Conservation (phyloP, 2,113 vertebrate genomes). For the Dipodomys spectabilis region DNA sequence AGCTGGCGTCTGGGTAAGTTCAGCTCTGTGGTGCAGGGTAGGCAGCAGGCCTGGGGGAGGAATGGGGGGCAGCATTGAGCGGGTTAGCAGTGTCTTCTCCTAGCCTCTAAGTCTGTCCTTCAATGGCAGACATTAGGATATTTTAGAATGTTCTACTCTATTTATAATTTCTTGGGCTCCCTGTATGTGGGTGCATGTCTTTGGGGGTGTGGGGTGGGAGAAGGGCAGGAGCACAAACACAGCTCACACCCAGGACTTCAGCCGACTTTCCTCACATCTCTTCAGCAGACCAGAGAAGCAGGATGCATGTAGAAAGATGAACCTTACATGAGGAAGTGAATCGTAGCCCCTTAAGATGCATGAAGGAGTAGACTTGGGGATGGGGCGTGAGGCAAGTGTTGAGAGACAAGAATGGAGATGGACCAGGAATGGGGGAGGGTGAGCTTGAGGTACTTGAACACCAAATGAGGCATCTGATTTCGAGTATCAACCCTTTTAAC, state of each 20-base stretch:
- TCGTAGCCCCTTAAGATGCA: not conserved
- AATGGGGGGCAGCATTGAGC: not conserved
- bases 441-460: not conserved
- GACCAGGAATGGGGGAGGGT: too few species aligned
- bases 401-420: not conserved
- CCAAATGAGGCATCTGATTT: too few species aligned
- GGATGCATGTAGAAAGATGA: not conserved
- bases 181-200: fast-evolving
- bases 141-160: not conserved
- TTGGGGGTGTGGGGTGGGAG: not conserved
- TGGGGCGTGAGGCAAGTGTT: not conserved
- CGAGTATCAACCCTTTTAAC: not conserved
- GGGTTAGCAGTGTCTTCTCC: not conserved
- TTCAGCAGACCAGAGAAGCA: not conserved
- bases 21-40: not conserved
- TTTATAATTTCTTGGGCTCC: not conserved
- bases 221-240: not conserved
- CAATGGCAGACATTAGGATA: too few species aligned
- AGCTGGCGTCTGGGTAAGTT: constrained; percentile 53
- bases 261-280: not conserved
- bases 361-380: too few species aligned
- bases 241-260: not conserved
- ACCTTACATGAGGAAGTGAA: not conserved
- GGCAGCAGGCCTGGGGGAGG: not conserved
- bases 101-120: not conserved